Conservation (phyloP, 2,113 vertebrate species). For the Antigone vipio region DNA sequence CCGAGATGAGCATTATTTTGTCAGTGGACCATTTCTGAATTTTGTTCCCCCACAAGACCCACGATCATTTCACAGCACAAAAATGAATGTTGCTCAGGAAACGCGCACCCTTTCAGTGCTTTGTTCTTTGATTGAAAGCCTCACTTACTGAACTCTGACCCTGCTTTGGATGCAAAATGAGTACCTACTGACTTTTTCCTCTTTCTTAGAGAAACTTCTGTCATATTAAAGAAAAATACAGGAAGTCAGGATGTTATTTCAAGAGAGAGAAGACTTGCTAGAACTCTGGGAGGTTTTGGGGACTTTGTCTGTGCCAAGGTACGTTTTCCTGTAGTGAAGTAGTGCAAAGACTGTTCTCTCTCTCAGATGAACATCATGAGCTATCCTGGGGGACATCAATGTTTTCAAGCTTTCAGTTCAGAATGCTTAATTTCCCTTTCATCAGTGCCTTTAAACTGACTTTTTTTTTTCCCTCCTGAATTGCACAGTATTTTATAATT, state of each 20-base stretch:
- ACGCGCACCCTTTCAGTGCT: fast-evolving
- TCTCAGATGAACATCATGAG: neutral
- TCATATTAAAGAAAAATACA: neutral
- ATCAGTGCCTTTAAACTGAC: neutral
- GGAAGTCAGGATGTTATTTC: neutral
- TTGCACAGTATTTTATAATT: neutral
- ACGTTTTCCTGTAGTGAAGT: neutral
- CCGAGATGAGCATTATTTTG: neutral
- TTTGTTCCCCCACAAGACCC: neutral
- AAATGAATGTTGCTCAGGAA: neutral
- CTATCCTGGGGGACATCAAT: neutral
- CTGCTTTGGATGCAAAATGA: neutral
- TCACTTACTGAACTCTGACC: neutral
- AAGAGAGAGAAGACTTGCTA: neutral
- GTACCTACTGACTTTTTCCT: neutral
- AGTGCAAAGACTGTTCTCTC: neutral
- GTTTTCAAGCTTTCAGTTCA: neutral
- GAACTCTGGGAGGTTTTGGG: neutral
- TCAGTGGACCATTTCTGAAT: neutral
- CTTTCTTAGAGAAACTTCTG: neutral
- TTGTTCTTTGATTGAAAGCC: neutral
- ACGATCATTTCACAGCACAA: neutral
- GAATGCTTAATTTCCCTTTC: neutral
- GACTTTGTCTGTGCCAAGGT: neutral
- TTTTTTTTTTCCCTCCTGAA: fast-evolving